phyloP scores from a whole-genome alignment of 2,113 vertebrate species.

The Hucho hucho region DNA sequence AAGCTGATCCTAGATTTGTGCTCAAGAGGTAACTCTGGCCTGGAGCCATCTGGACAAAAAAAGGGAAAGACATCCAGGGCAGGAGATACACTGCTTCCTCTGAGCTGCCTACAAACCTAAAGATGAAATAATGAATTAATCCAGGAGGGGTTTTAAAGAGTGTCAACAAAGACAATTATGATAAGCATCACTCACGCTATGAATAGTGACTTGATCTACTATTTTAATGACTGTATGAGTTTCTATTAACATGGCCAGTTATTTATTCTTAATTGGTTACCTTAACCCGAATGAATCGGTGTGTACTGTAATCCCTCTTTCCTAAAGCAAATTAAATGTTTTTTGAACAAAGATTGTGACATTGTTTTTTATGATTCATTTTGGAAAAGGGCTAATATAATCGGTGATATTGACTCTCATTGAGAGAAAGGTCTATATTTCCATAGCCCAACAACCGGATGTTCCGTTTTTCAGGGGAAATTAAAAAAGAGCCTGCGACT shows the following conservation, averaged over 20 bases:
- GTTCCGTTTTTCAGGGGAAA: too few relatives aligned
- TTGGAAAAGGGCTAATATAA: too few relatives aligned
- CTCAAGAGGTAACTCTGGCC: slow-evolving; percentile 18
- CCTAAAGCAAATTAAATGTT: slow-evolving; percentile 72
- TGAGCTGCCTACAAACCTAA: slow-evolving; percentile 54
- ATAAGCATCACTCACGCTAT: slow-evolving; percentile 50
- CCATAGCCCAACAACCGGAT: too few relatives aligned
- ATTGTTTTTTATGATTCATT: too few relatives aligned
- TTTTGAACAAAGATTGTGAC: slow-evolving; percentile 54
- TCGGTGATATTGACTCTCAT: background rate
- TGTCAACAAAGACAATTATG: slow-evolving; percentile 41
- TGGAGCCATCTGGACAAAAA: slow-evolving; percentile 28
- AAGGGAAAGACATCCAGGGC: slow-evolving; percentile 59
- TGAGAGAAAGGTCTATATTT: background rate
- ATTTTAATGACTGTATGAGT: slow-evolving; percentile 66
- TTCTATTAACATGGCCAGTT: slow-evolving; percentile 73
- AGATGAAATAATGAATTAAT: slow-evolving; percentile 55
- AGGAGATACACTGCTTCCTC: slow-evolving; percentile 46
- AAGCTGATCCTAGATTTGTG: slow-evolving; percentile 9
- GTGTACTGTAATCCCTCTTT: slow-evolving; percentile 71
- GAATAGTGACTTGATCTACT: slow-evolving; percentile 57
- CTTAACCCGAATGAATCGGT: slow-evolving; percentile 68
- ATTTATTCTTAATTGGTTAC: slow-evolving; percentile 79
- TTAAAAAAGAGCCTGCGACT: too few relatives aligned
- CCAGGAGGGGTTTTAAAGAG: slow-evolving; percentile 39